Evolutionary conservation across 2,888 invertebrate genomes (phyloP).

Genomic region (Seira ritae): DNA sequence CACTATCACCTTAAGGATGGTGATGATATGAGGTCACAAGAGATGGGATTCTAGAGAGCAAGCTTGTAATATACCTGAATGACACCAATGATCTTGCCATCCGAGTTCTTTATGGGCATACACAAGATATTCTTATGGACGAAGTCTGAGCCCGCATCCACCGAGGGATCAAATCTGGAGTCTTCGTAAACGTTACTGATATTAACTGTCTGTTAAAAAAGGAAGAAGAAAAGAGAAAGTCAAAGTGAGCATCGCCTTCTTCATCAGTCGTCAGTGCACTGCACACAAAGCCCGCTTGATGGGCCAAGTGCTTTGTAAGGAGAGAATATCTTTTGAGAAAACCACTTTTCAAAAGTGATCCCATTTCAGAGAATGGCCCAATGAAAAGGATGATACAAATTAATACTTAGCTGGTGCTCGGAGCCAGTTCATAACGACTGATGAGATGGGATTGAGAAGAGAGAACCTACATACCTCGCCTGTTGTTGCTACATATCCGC

Average conservation of each 20-base stretch:
- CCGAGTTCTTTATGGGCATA: conserved; percentile 97
- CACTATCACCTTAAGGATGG: not conserved
- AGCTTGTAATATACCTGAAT: conserved; percentile 80
- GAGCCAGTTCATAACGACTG: not conserved
- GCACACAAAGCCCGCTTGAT: conserved; percentile 20
- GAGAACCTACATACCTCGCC: conserved; percentile 86
- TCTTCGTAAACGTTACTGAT: conserved; percentile 94
- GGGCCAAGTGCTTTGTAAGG: not conserved
- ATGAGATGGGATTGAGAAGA: not conserved
- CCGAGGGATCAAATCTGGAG: conserved; percentile 89
- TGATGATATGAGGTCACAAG: not conserved
- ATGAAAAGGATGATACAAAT: conserved; percentile 1
- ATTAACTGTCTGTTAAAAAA: conserved; percentile 85
- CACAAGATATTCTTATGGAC: conserved; percentile 93
- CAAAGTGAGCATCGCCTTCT: not conserved
- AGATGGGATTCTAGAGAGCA: not conserved
- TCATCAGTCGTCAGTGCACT: not conserved
- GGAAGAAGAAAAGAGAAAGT: conserved; percentile 73
- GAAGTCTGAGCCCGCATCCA: conserved; percentile 89
- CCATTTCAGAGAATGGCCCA: not conserved
- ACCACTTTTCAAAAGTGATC: conserved; percentile 2
- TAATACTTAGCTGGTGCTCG: not conserved
- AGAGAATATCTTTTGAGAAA: not conserved
- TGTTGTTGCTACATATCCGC: conserved; percentile 95
- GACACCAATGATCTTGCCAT: conserved; percentile 93